Evolutionary conservation across 1,140 invertebrate genomes (phyloP), one percentile per base, ranked within the genome.

Genomic region (Ptiloglossa arizonensis): DNA sequence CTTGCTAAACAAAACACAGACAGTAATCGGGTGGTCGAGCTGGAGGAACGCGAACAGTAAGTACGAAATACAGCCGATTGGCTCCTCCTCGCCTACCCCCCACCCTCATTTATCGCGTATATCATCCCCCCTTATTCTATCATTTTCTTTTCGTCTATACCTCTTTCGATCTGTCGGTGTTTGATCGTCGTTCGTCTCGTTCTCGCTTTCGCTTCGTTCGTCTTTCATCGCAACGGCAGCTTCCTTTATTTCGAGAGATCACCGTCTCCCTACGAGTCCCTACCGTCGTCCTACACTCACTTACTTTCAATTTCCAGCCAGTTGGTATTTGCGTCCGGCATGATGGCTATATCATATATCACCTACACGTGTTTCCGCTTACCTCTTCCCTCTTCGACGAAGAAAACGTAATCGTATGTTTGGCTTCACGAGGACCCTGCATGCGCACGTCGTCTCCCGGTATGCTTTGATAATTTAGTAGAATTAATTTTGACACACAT

Each of bases 21-120:
- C 93, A 96, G 95, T 95, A 96, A 94, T 92, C 95, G 95, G 80
- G 94, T 96, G 91, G 91, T 93, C 89, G 95, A 96, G 90, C 93
- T 96, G 93, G 96, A 96, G 92, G 96, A 96, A 93, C 94, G 96
- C 89, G 95, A 97, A 93, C 96, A 96, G 96, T 97, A 96, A 97
- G 96, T 96, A 92, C 89, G 64, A 81, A 83, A 70, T 62, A 67
- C 80, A 85, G 76, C 75, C 68, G 77, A 82, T 86, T 83, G 38
- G 78, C n/a, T n/a, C n/a, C n/a, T n/a, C n/a, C n/a, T n/a, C 63
- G 67, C 86, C 85, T 71, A 24, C 59, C 66, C 60, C 50, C 57
- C 66, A n/a, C 75, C 79, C 50, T 64, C 41, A 11, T 32, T 44
- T 46, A 57, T 46, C 71, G 19, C 32, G 8, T 41, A 11, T 41